Percentiles rank a stretch among this genome's conserved stretches.
phyloP scores from a whole-genome alignment of 1,140 invertebrate genomes.

The Drosophila funebris region DNA sequence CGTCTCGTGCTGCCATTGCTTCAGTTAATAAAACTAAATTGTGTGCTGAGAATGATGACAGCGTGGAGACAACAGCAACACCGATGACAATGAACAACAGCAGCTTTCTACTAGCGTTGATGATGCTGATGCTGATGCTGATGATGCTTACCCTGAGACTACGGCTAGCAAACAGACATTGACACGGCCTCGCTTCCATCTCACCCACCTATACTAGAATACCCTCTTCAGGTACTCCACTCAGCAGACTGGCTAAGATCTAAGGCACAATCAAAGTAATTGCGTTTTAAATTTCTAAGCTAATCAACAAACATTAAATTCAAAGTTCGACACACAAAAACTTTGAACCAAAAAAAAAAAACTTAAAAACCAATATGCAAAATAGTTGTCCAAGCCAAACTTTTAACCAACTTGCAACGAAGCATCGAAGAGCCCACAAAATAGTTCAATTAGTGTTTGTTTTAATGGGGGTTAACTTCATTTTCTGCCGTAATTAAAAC shows the following conservation, averaged over 20 bases:
- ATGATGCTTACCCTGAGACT: not conserved
- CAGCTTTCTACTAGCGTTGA: not conserved
- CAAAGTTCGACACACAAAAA: not conserved
- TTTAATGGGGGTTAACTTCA: not conserved
- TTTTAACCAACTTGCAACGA: not conserved
- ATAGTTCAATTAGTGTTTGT: slow-evolving; percentile 8
- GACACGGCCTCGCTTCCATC: no score
- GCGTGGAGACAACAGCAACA: slow-evolving; percentile 26
- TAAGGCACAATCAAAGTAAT: slow-evolving; percentile 39
- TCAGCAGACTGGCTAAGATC: slow-evolving; percentile 18
- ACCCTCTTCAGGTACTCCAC: not conserved
- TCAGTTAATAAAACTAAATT: slow-evolving; percentile 75
- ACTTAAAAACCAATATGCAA: slow-evolving; percentile 28
- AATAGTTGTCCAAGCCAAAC: slow-evolving; percentile 13
- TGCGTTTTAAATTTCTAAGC: slow-evolving; percentile 44
- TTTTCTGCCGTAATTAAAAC: slow-evolving; percentile 2
- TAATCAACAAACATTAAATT: not conserved
- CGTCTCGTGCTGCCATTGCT: slow-evolving; percentile 3
- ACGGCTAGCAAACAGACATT: not conserved
- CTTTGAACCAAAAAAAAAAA: not conserved
- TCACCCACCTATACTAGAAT: no score
- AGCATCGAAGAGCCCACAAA: slow-evolving; percentile 19
- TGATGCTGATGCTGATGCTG: not conserved
- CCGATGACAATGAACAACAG: slow-evolving; percentile 26
- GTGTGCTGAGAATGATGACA: slow-evolving; percentile 67